phyloP scores from a whole-genome alignment of 2,113 vertebrate genomes.

The Notechis scutatus region DNA sequence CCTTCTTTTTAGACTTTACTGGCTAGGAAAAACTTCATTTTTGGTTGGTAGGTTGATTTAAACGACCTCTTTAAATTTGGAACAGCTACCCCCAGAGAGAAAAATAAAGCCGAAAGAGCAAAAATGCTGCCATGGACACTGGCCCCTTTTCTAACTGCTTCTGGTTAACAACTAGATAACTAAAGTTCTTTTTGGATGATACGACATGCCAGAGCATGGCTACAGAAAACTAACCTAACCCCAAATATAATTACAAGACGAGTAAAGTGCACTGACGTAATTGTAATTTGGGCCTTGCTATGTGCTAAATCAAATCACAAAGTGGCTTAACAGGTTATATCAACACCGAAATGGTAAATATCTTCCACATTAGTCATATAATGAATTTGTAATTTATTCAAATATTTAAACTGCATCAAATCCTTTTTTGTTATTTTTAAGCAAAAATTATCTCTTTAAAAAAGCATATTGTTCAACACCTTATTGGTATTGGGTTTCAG shows the following conservation, averaged over 20 bases:
- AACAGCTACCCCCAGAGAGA: neutral
- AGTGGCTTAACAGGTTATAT: neutral
- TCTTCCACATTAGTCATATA: neutral
- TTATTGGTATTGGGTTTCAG: neutral
- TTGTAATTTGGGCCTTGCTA: neutral
- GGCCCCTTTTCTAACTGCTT: neutral
- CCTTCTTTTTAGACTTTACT: neutral
- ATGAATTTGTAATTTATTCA: neutral
- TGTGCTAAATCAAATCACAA: neutral
- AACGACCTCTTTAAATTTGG: neutral
- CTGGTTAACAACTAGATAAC: neutral
- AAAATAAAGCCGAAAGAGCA: neutral
- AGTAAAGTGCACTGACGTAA: neutral
- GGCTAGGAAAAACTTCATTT: neutral
- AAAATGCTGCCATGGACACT: neutral
- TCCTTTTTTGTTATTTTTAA: neutral
- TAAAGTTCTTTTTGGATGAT: neutral
- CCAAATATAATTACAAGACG: neutral
- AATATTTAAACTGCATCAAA: neutral
- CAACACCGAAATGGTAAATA: neutral
- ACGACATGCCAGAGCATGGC: neutral
- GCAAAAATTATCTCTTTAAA: neutral
- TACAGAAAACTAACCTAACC: neutral
- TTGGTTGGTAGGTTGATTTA: neutral
- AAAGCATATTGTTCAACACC: neutral